Conservation (phyloP, 2,797 vertebrate genomes). For the Thamnophis elegans region DNA sequence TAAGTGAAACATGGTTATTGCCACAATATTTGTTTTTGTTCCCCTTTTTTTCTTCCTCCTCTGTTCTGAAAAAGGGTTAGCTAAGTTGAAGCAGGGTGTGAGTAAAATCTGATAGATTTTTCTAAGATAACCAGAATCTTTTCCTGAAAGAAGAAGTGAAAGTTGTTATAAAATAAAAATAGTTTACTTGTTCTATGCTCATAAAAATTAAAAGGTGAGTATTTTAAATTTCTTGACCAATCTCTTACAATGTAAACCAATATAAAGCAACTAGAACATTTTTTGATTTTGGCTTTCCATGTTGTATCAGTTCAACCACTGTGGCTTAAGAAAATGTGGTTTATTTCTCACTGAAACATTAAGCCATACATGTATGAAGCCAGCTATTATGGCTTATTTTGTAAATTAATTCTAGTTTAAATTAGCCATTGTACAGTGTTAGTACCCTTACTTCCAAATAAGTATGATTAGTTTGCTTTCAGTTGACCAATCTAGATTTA, state of each 20-base stretch:
- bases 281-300: not conserved
- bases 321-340: not conserved
- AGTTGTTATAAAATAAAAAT: slow-evolving; percentile 16
- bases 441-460: not conserved
- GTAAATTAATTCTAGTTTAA: not conserved
- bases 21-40: not conserved
- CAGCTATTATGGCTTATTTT: not conserved
- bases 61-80: not conserved
- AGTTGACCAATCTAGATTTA: not conserved
- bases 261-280: not conserved
- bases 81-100: not conserved
- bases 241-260: not conserved
- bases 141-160: slow-evolving; percentile 8
- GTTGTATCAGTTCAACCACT: not conserved
- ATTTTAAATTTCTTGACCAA: not conserved
- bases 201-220: not conserved
- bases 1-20: not conserved
- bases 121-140: slow-evolving; percentile 14
- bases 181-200: rapidly evolving
- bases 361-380: not conserved
- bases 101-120: slow-evolving; percentile 28
- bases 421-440: not conserved
- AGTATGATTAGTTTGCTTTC: not conserved
- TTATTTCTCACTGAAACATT: not conserved
- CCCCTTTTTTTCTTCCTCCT: not conserved